These are phyloP conservation scores for Asteroscopus sphinx DNA, from an alignment of 2,888 invertebrate species.

Conservation along the genomic window DNA sequence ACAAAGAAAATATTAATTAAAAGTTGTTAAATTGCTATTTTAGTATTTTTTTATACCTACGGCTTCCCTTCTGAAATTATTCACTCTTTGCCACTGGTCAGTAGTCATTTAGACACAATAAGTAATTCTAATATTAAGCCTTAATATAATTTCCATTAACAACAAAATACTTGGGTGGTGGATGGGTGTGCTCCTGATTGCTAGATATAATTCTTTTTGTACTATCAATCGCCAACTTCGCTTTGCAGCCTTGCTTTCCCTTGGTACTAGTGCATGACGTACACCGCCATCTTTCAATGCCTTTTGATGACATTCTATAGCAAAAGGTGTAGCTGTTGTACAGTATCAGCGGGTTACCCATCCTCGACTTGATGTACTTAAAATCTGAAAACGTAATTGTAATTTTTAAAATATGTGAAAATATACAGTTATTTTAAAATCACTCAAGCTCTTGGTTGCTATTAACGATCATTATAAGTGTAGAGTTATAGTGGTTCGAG, in stretches of 20 bases:
- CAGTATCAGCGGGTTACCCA: constrained; percentile 14
- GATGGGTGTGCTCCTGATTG: constrained; percentile 7
- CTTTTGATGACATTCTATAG: not conserved
- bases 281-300: constrained; percentile 14
- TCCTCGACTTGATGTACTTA: constrained; percentile 17
- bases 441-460: too few species aligned
- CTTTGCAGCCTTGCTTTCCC: constrained; percentile 8
- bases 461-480: too few species aligned
- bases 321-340: constrained; percentile 19
- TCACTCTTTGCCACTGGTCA: too few species aligned
- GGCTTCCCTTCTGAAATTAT: too few species aligned
- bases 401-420: too few species aligned
- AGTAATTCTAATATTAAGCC: too few species aligned
- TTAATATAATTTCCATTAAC: constrained; percentile 31
- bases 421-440: too few species aligned
- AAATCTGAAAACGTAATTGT: constrained; percentile 37
- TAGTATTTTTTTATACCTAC: too few species aligned
- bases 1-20: too few species aligned
- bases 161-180: constrained; percentile 19
- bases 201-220: not conserved
- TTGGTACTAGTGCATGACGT: not conserved
- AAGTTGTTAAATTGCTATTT: too few species aligned
- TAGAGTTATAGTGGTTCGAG: too few species aligned
- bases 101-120: too few species aligned
- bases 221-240: constrained; percentile 8